These are phyloP conservation scores for Lepidocyrtoides sp. DNA, from an alignment of 2,888 invertebrate genomes.

Conservation along the genomic window DNA sequence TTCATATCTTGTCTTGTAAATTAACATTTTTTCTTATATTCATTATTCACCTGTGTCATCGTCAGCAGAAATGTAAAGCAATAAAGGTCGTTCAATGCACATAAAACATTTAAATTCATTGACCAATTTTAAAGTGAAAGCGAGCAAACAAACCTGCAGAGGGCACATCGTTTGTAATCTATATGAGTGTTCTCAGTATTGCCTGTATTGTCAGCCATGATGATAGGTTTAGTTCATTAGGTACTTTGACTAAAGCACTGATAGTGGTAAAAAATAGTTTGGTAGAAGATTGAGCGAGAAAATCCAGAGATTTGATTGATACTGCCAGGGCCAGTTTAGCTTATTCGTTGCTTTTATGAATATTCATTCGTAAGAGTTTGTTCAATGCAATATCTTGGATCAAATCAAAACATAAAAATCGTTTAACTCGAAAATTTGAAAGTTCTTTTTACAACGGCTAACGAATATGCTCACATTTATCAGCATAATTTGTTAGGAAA, in stretches of 20 bases:
- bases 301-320: not conserved
- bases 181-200: slow-evolving; percentile 44
- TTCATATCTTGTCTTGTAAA: not conserved
- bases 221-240: not conserved
- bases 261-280: not conserved
- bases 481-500: too few relatives aligned
- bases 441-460: too few relatives aligned
- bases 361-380: too few relatives aligned
- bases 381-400: too few relatives aligned
- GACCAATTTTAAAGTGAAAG: not conserved
- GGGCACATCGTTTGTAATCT: slow-evolving; percentile 72
- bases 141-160: slow-evolving; percentile 79
- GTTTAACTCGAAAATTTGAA: too few relatives aligned
- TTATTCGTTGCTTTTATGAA: too few relatives aligned
- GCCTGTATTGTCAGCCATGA: slow-evolving; percentile 12
- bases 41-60: not conserved
- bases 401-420: too few relatives aligned
- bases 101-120: not conserved
- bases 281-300: not conserved
- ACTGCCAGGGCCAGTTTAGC: too few relatives aligned
- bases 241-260: too few relatives aligned
- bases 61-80: not conserved
- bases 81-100: not conserved
- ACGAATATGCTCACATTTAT: too few relatives aligned
- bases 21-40: too few relatives aligned